These are phyloP conservation scores for Antennarius maculatus DNA, from an alignment of 2,797 vertebrate genomes.

Conservation along the genomic window DNA sequence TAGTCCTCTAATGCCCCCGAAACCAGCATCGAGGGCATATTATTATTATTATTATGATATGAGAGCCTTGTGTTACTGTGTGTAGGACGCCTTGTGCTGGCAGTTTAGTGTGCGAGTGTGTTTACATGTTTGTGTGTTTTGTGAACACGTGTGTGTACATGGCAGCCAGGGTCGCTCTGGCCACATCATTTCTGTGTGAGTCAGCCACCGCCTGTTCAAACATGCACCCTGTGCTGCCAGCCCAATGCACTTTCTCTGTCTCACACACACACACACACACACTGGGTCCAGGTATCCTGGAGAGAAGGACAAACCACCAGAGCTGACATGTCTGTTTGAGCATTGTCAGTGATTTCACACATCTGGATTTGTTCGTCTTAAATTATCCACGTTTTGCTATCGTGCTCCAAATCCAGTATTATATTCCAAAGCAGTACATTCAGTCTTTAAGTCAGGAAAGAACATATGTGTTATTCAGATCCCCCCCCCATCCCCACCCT, in stretches of 20 bases:
- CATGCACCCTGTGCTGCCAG: slow-evolving; percentile 80
- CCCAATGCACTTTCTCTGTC: slow-evolving; percentile 64
- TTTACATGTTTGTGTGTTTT: slow-evolving; percentile 62
- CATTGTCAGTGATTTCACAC: slow-evolving; percentile 40
- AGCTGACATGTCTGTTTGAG: slow-evolving; percentile 33
- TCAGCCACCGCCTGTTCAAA: slow-evolving; percentile 81
- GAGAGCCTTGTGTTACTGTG: slow-evolving; percentile 69
- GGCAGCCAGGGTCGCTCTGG: slow-evolving; percentile 77
- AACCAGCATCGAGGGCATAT: slow-evolving; percentile 76
- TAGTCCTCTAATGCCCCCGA: slow-evolving; percentile 76
- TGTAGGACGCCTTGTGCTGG: slow-evolving; percentile 70
- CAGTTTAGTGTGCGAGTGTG: slow-evolving; percentile 62
- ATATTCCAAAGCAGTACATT: slow-evolving; percentile 38
- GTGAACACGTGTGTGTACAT: slow-evolving; percentile 56
- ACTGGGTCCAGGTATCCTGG: slow-evolving; percentile 58
- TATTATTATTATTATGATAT: slow-evolving; percentile 70
- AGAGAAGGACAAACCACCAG: slow-evolving; percentile 46
- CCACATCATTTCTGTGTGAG: slow-evolving; percentile 80
- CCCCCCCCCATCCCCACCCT: slow-evolving; percentile 1
- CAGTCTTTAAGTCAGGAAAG: slow-evolving; percentile 42
- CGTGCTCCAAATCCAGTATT: slow-evolving; percentile 31
- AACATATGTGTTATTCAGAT: slow-evolving; percentile 23
- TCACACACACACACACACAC: slow-evolving; percentile 21
- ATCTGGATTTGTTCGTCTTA: slow-evolving; percentile 56
- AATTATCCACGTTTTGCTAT: slow-evolving; percentile 37